Percentiles rank a stretch among this genome's conserved stretches.
These are phyloP conservation scores for Takifugu bimaculatus DNA, from an alignment of 2,113 vertebrate genomes.

Conservation along the genomic window DNA sequence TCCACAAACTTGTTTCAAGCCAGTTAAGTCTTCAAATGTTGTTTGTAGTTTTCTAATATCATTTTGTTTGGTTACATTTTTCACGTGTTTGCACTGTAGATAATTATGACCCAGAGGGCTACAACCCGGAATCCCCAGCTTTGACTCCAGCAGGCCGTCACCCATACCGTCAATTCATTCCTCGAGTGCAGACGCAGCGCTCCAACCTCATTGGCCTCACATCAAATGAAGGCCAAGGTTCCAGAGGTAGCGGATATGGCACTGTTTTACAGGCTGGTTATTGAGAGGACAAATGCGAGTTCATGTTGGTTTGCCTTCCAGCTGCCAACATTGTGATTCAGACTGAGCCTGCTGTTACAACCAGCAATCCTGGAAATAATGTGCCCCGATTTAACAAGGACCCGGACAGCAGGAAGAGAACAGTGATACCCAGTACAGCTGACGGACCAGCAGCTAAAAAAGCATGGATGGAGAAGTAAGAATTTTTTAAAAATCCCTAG, in stretches of 20 bases:
- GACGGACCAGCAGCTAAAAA: constrained; percentile 86
- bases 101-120: constrained; percentile 95
- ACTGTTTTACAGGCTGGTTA: too few relatives aligned
- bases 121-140: constrained; percentile 98
- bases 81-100: constrained; percentile 66
- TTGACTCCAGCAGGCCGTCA: constrained; percentile 89
- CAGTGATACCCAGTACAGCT: constrained; percentile 62
- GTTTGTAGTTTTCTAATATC: background rate
- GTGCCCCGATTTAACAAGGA: constrained; percentile 84
- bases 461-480: constrained; percentile 95
- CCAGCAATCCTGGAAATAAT: constrained; percentile 74
- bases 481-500: background rate
- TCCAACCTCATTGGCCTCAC: constrained; percentile 97
- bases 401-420: constrained; percentile 87
- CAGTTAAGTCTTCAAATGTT: too few relatives aligned
- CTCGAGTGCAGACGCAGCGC: constrained; percentile 90
- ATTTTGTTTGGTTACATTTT: background rate
- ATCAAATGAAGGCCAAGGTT: constrained; percentile 85
- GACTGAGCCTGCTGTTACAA: constrained; percentile 81
- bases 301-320: constrained; percentile 38
- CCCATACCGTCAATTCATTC: constrained; percentile 93
- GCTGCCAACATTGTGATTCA: constrained; percentile 95
- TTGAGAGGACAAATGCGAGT: background rate
- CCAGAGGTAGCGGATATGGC: constrained; percentile 79
- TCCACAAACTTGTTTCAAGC: background rate